Percentiles rank a stretch among this genome's conserved stretches.
phyloP scores from a whole-genome alignment of 2,888 invertebrate genomes.

The Xylota sylvarum region DNA sequence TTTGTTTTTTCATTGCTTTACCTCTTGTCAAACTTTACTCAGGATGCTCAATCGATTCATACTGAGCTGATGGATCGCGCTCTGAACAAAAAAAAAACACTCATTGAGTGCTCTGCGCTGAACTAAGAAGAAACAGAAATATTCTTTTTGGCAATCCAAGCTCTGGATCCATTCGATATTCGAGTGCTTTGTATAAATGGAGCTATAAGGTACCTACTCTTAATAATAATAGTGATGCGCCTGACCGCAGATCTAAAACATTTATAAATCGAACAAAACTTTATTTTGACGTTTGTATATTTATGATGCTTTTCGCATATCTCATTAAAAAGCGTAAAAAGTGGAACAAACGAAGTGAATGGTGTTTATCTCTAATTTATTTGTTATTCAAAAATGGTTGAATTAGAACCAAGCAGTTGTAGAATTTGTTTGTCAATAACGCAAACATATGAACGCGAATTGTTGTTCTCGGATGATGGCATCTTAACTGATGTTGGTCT shows the following conservation, averaged over 20 bases:
- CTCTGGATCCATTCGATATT: too few relatives aligned
- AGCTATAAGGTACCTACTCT: too few relatives aligned
- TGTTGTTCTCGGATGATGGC: conserved; percentile 58
- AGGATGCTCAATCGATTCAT: too few relatives aligned
- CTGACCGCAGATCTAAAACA: not conserved
- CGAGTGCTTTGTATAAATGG: too few relatives aligned
- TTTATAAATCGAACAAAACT: conserved; percentile 8
- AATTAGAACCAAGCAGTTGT: conserved; percentile 78
- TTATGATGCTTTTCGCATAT: not conserved
- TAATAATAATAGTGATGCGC: not conserved
- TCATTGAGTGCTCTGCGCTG: too few relatives aligned
- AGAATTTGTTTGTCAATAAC: conserved; percentile 78
- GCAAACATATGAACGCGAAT: conserved; percentile 78
- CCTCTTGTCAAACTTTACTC: too few relatives aligned
- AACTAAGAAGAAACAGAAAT: too few relatives aligned
- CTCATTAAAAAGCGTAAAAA: not conserved
- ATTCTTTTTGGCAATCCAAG: too few relatives aligned
- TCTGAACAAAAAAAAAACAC: too few relatives aligned
- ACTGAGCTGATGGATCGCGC: too few relatives aligned
- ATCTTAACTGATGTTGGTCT: conserved; percentile 73
- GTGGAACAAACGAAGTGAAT: not conserved
- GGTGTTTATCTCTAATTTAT: not conserved
- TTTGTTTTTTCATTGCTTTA: not conserved
- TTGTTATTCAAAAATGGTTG: conserved; percentile 33
- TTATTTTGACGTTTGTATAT: conserved; percentile 8